phyloP scores from a whole-genome alignment of 2,113 vertebrate genomes.

The Helogale parvula region DNA sequence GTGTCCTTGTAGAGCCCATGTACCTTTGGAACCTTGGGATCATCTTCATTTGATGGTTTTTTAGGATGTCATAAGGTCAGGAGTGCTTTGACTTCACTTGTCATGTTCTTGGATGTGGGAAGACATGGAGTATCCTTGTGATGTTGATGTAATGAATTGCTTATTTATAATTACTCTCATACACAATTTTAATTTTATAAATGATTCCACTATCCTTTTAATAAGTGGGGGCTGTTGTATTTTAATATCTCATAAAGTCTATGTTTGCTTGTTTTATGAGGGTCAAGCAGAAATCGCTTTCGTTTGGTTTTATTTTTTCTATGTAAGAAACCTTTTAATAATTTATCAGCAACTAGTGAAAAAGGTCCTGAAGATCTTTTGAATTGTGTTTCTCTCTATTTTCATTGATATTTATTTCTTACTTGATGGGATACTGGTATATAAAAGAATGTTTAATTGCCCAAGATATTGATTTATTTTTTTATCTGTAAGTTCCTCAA shows the following conservation, averaged over 20 bases:
- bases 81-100: slow-evolving; percentile 2
- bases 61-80: background rate
- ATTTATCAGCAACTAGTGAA: slow-evolving; percentile 20
- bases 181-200: slow-evolving; percentile 60
- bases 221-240: background rate
- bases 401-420: slow-evolving; percentile 32
- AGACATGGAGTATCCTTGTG: background rate
- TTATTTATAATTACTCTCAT: slow-evolving; percentile 53
- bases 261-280: slow-evolving; percentile 59
- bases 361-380: slow-evolving; percentile 48
- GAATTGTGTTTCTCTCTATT: slow-evolving; percentile 55
- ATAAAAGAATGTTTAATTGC: slow-evolving; percentile 29
- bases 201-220: slow-evolving; percentile 58
- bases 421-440: background rate
- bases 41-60: background rate
- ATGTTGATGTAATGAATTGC: slow-evolving; percentile 6
- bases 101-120: background rate
- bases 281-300: slow-evolving; percentile 58
- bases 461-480: slow-evolving; percentile 19
- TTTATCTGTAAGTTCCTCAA: background rate
- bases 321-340: slow-evolving; percentile 35
- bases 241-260: slow-evolving; percentile 58
- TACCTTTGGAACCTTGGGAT: background rate
- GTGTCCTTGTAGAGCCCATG: background rate
- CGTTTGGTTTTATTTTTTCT: slow-evolving; percentile 28